Percentiles rank a stretch among this genome's conserved stretches.
These are phyloP conservation scores for Venusia cambrica DNA, from an alignment of 2,888 invertebrate species.

Conservation along the genomic window DNA sequence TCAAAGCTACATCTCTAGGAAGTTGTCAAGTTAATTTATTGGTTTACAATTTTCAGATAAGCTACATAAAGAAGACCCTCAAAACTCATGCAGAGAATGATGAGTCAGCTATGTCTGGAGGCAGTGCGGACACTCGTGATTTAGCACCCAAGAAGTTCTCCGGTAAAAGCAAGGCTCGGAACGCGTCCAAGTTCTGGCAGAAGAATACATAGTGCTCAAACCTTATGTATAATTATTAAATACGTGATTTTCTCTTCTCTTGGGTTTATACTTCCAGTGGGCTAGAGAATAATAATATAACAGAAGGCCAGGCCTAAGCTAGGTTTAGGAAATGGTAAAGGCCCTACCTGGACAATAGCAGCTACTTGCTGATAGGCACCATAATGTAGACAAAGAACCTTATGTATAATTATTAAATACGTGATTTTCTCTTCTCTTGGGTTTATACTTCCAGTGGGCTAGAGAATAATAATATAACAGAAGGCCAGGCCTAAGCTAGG, in stretches of 20 bases:
- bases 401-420: conserved; percentile 26
- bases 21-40: too few species aligned
- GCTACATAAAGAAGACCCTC: conserved; percentile 92
- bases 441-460: neutral
- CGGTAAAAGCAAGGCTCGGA: conserved; percentile 84
- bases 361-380: too few species aligned
- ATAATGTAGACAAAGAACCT: too few species aligned
- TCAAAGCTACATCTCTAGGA: too few species aligned
- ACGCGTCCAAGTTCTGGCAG: conserved; percentile 86
- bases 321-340: too few species aligned
- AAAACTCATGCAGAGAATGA: conserved; percentile 93
- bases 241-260: conserved; percentile 18
- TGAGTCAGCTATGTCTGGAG: conserved; percentile 90
- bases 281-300: too few species aligned
- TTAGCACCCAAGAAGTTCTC: conserved; percentile 88
- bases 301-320: too few species aligned
- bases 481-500: too few species aligned
- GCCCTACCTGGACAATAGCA: too few species aligned
- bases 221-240: conserved; percentile 10
- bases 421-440: conserved; percentile 1
- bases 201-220: conserved; percentile 65
- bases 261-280: neutral
- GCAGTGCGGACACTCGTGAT: conserved; percentile 72
- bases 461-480: too few species aligned
- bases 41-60: conserved; percentile 81